Base-by-base conservation (phyloP, 2,888 invertebrate species). In the Caenorhabditis drosophilae region DNA sequence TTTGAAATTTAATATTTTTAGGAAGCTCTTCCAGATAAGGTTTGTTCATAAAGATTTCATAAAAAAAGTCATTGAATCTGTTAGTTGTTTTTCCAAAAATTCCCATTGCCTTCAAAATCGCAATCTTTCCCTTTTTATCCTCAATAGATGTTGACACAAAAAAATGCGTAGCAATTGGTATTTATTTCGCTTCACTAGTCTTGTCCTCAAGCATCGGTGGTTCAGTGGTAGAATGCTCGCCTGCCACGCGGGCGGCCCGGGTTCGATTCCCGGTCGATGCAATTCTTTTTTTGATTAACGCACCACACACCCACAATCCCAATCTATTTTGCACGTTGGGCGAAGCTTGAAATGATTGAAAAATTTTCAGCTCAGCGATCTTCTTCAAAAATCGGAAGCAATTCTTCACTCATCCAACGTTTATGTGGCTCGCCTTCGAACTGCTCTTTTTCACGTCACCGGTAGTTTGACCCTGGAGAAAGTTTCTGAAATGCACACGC, bases 221-320 rank as follows among this genome's bases (percentile, higher is more conserved):
- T 78, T 78, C 75, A 81, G 74, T 75, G 79, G 80, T 75, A 79
- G 76, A 75, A 75, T 79, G 76, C 77, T 77, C 76, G 78, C 77
- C 76, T 76, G 73, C 76, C 74, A 75, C 76, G 77, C 78, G 75
- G 73, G 76, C 70, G 76, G 70, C 75, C 74, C 76, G 75, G 72
- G 74, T 77, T 75, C 73, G 76, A 75, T 74, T 76, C 74, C 68
- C 76, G 77, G 77, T 64, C 78, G 69, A 67, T 70, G 70, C 72
- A 78, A 69, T 58, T 49, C 51, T 45, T 58, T 54, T 58, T 50
- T 49, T 25, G n/a, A n/a, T n/a, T n/a, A n/a, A n/a, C n/a, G 40
- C 15, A 11, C n/a, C n/a, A n/a, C n/a, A n/a, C 31, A 31, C 36
- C 9, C n/a, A 12, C 4, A 12, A 12, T n/a, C n/a, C n/a, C n/a